These are phyloP conservation scores for Hypercompe scribonia DNA, from an alignment of 2,888 invertebrate genomes.

Conservation along the genomic window DNA sequence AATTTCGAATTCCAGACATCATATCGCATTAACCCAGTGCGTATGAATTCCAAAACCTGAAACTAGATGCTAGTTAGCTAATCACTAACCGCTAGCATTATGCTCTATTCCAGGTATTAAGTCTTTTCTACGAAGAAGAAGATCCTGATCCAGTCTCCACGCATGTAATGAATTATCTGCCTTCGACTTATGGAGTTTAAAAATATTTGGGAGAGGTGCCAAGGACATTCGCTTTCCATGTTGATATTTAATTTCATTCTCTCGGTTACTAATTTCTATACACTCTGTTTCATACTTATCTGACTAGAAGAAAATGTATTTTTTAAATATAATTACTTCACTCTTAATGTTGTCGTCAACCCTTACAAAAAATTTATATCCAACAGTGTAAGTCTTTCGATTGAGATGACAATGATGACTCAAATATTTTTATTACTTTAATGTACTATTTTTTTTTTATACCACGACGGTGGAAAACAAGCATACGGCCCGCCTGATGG, in stretches of 20 bases:
- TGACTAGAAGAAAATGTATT: slow-evolving; percentile 39
- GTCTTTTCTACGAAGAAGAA: slow-evolving; percentile 61
- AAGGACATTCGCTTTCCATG: slow-evolving; percentile 60
- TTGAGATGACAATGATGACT: no score
- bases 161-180: slow-evolving; percentile 9
- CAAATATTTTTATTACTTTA: no score
- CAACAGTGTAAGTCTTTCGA: no score
- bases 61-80: slow-evolving; percentile 23
- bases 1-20: not conserved
- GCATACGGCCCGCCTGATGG: no score
- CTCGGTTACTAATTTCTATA: slow-evolving; percentile 52
- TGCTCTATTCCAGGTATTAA: slow-evolving; percentile 60
- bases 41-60: not conserved
- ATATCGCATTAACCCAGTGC: not conserved
- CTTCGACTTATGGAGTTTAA: slow-evolving; percentile 47
- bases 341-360: not conserved
- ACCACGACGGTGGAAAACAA: no score
- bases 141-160: slow-evolving; percentile 44
- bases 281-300: slow-evolving; percentile 51
- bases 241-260: slow-evolving; percentile 60
- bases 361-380: no score
- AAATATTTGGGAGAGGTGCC: slow-evolving; percentile 61
- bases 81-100: slow-evolving; percentile 57
- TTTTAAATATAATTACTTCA: not conserved
- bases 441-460: no score